A percentile compares a stretch with the other conserved stretches of the same genome.
Evolutionary conservation across 2,888 invertebrate genomes (phyloP).

Genomic region (Arctia plantaginis): DNA sequence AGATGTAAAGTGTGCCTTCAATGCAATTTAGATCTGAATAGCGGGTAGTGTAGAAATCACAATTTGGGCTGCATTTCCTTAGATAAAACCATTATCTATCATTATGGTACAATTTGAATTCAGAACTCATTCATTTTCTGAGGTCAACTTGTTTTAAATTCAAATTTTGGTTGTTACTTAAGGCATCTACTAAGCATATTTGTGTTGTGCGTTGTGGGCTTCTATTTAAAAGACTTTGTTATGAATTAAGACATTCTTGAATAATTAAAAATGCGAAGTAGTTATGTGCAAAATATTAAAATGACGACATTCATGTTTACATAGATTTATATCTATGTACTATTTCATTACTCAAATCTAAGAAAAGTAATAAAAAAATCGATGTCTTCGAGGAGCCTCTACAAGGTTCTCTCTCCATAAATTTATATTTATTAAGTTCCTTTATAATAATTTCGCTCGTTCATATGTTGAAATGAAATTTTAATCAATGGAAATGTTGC

Average conservation of each 20-base stretch:
- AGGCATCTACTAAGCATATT: neutral
- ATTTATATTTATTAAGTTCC: too few relatives aligned
- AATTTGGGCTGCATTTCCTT: constrained; percentile 18
- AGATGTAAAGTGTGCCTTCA: constrained; percentile 67
- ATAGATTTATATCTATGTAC: neutral
- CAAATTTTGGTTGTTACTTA: neutral
- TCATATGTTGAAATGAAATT: neutral
- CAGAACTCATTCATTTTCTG: neutral
- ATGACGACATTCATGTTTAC: neutral
- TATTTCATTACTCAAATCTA: neutral
- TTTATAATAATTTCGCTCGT: too few relatives aligned
- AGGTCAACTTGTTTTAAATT: neutral
- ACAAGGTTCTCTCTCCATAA: neutral
- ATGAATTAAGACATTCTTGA: neutral
- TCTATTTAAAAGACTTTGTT: neutral
- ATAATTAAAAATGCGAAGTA: neutral
- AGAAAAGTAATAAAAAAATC: neutral
- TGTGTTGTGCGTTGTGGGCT: neutral
- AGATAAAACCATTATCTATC: constrained; percentile 10
- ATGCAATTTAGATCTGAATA: constrained; percentile 44
- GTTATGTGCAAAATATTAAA: neutral
- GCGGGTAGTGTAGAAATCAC: constrained; percentile 40
- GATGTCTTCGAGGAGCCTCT: neutral
- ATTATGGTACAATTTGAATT: neutral
- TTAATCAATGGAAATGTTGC: constrained; percentile 27